Evolutionary conservation across 2,888 invertebrate genomes (phyloP), one percentile per base, ranked within the genome.

Genomic region (Nezara viridula): DNA sequence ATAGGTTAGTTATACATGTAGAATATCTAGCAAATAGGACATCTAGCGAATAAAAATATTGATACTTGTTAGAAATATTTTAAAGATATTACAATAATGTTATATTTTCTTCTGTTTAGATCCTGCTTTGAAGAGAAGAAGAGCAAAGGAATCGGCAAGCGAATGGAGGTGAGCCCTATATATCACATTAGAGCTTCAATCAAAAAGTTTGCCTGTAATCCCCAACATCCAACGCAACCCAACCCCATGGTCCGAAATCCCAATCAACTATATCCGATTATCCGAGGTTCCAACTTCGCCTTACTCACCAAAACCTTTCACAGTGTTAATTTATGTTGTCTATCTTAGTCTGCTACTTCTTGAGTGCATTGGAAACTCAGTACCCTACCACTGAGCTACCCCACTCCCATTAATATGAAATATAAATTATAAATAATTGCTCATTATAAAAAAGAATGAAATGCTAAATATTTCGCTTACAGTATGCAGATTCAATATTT

Each of bases 151-250:
- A 1, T 47, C 44, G 81, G 2, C 24, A 44, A 44, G 44, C n/a
- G 81, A 81, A 81, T 81, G 81, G 81, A 81, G 81, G 81, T 81
- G 40, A 81, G 81, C 7, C 81, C 32, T 21, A 81, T 44, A 81
- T 44, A 81, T 81, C 81, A 81, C 81, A 44, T 81, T 81, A 81
- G 66, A 73, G 32, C 6, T 73, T 37, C 66, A 73, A 73, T 37
- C 66, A 73, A 37, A 73, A 73, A 73, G 66, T 73, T 73, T 73
- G 32, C 19, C 66, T 37, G 32, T 24, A 73, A 32, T 19, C 32
- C 32, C 27, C 7, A 7, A 5, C 60, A 1, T 14, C 14, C 2
- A 60, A 60, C n/a, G 14, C 60, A 27, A 27, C 12, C 66, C 66
- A 27, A 1, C n/a, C 4, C 12, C 16, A 66, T 32, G 32, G 27